A percentile compares a stretch with the other conserved stretches of the same genome.
Conservation (phyloP, 2,113 vertebrate species). For the Rhinichthys klamathensis region DNA sequence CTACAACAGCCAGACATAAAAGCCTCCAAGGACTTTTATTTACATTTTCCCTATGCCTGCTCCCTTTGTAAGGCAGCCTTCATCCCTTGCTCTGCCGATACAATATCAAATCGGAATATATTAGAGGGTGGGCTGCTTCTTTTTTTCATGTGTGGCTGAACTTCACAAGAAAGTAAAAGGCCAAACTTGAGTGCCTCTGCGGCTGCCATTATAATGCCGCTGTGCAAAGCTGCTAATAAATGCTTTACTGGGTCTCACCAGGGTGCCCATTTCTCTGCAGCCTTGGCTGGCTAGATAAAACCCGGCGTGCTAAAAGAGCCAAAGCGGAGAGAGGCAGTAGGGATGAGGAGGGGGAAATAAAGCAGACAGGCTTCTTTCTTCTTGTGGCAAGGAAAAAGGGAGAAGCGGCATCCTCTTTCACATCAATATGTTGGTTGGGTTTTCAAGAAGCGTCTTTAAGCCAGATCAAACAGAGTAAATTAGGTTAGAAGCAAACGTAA, state of each 20-base stretch:
- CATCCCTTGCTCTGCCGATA: conserved; percentile 60
- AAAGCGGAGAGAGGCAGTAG: conserved; percentile 63
- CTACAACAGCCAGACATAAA: conserved; percentile 52
- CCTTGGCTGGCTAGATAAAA: conserved; percentile 72
- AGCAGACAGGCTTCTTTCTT: conserved; percentile 47
- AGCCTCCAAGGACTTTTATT: conserved; percentile 62
- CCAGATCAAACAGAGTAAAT: conserved; percentile 53
- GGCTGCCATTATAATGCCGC: conserved; percentile 90
- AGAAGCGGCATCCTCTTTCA: conserved; percentile 61
- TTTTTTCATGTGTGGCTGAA: conserved; percentile 78
- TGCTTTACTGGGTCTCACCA: conserved; percentile 93
- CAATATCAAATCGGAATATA: conserved; percentile 76
- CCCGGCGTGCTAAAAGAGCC: conserved; percentile 55
- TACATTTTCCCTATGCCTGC: conserved; percentile 65
- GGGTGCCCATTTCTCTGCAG: conserved; percentile 80
- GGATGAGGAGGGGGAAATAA: conserved; percentile 55
- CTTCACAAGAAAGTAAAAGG: conserved; percentile 86
- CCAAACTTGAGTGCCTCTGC: conserved; percentile 90
- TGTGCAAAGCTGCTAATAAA: conserved; percentile 93
- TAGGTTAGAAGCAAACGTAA: conserved; percentile 34
- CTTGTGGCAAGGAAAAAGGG: conserved; percentile 58
- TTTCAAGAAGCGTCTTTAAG: conserved; percentile 61
- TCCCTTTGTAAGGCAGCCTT: conserved; percentile 36
- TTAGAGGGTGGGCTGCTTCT: conserved; percentile 63
- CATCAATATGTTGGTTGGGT: conserved; percentile 59